Percentiles rank a stretch among this genome's conserved stretches.
phyloP scores from a whole-genome alignment of 2,797 vertebrate genomes.

The Taeniopygia guttata region DNA sequence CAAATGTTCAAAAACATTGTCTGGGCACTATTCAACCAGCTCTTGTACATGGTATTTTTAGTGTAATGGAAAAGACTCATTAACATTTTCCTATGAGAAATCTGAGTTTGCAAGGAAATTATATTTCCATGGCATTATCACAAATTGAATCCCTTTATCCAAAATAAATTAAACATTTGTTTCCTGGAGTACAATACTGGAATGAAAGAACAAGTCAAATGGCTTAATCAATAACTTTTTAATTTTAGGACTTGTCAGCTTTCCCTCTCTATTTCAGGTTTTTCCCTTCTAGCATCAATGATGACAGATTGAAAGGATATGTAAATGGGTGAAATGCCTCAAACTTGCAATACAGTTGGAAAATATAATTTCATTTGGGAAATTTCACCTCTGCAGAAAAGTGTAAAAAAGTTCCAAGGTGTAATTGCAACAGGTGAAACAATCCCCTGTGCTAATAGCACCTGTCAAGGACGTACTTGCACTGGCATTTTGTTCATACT shows the following conservation, averaged over 20 bases:
- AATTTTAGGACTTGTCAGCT: conserved; percentile 62
- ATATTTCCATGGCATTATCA: conserved; percentile 50
- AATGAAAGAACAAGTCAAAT: conserved; percentile 60
- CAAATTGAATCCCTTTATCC: conserved; percentile 61
- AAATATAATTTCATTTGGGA: conserved; percentile 31
- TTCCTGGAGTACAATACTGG: conserved; percentile 50
- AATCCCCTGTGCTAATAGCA: neutral
- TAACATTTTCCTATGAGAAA: conserved; percentile 61
- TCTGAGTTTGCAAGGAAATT: conserved; percentile 29
- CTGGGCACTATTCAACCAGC: conserved; percentile 18
- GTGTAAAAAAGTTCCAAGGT: neutral
- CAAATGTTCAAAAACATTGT: neutral
- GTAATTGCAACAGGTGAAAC: conserved; percentile 21
- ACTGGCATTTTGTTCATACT: neutral
- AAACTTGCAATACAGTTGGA: conserved; percentile 1
- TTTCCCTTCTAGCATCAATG: conserved; percentile 1
- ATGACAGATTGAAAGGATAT: conserved; percentile 30
- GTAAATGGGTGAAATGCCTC: conserved; percentile 29
- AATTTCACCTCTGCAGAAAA: conserved; percentile 18
- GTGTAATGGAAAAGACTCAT: conserved; percentile 53
- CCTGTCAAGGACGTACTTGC: neutral
- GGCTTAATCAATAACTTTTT: conserved; percentile 57
- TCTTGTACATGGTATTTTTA: conserved; percentile 16
- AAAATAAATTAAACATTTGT: conserved; percentile 61
- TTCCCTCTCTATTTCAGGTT: conserved; percentile 7